A percentile compares a stretch with the other conserved stretches of the same genome.
Evolutionary conservation across 2,113 vertebrate genomes (phyloP).

Genomic region (Sialia sialis): DNA sequence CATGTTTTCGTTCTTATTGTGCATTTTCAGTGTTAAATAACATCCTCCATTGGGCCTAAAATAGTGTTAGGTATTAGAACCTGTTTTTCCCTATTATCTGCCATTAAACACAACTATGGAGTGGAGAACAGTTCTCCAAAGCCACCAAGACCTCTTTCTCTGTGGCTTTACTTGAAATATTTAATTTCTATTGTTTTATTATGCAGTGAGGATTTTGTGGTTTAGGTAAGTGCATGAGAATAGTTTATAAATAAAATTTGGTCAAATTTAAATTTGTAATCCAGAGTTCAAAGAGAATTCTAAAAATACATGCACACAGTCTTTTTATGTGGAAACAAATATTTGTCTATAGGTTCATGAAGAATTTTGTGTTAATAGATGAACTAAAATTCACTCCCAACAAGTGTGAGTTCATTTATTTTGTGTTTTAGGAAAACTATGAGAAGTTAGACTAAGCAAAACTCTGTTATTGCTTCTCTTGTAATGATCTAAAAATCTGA

Average conservation of each 20-base stretch:
- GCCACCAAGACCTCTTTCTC: not conserved
- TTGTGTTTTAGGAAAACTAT: not conserved
- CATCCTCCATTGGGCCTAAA: not conserved
- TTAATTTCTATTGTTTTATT: not conserved
- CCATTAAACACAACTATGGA: not conserved
- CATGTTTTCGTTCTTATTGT: not conserved
- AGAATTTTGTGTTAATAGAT: not conserved
- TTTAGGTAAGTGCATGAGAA: not conserved
- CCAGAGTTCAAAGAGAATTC: not conserved
- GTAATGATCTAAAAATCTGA: not conserved
- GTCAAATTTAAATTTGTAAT: not conserved
- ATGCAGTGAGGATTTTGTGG: accelerated
- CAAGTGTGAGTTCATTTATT: not conserved
- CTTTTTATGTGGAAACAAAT: not conserved
- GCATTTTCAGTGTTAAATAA: not conserved
- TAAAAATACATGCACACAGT: accelerated
- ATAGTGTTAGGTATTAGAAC: not conserved
- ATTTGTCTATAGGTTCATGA: not conserved
- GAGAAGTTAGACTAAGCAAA: not conserved
- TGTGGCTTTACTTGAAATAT: not conserved
- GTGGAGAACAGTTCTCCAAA: not conserved
- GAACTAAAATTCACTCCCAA: not conserved
- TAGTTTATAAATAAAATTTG: not conserved
- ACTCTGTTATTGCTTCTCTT: not conserved
- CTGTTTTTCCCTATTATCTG: not conserved